Conservation (phyloP, 2,113 vertebrate species). For the Fregetta grallaria region DNA sequence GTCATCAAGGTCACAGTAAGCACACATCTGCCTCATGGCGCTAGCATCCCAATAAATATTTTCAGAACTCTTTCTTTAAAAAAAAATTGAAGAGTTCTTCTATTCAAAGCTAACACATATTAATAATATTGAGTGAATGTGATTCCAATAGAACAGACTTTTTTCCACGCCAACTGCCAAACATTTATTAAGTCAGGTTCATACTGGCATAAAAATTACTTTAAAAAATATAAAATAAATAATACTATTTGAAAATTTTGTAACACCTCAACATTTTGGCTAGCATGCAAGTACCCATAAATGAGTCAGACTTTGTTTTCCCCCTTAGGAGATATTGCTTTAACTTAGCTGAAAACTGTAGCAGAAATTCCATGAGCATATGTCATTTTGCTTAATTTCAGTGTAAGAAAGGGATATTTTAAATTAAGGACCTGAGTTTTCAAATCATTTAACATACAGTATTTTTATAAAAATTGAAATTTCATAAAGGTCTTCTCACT, state of each 20-base stretch:
- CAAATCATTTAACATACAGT: background rate
- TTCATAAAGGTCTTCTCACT: background rate
- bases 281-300: background rate
- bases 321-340: background rate
- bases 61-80: background rate
- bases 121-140: background rate
- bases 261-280: background rate
- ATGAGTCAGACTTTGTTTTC: slow-evolving; percentile 29
- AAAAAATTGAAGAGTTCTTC: background rate
- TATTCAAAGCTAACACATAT: background rate
- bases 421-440: background rate
- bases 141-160: background rate
- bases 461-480: background rate
- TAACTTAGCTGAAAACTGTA: background rate
- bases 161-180: background rate
- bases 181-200: background rate
- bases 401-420: background rate
- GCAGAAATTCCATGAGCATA: background rate
- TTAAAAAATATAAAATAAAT: slow-evolving; percentile 7
- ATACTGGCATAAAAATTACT: background rate
- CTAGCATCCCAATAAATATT: background rate
- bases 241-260: background rate
- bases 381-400: background rate
- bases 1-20: background rate
- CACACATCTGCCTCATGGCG: background rate